phyloP scores from a whole-genome alignment of 2,888 invertebrate species.

The Lissonota sp. region DNA sequence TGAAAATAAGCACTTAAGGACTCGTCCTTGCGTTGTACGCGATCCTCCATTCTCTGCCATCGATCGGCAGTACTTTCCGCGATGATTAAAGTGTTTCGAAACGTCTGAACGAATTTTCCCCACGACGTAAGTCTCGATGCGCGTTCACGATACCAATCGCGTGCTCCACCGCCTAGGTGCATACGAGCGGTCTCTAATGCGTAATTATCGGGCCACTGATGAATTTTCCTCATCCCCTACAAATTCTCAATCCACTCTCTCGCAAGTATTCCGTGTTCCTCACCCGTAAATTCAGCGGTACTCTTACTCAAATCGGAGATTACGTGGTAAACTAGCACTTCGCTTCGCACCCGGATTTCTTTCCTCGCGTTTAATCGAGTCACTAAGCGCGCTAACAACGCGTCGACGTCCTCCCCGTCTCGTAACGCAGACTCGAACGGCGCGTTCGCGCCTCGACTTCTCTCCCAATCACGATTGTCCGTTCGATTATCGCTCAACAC shows the following conservation, averaged over 20 bases:
- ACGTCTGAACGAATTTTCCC: constrained; percentile 2
- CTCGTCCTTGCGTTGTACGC: neutral
- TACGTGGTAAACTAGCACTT: constrained; percentile 18
- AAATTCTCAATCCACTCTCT: constrained; percentile 43
- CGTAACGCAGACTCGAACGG: too few species aligned
- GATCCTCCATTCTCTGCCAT: constrained; percentile 22
- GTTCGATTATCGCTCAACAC: too few species aligned
- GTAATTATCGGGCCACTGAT: constrained; percentile 37
- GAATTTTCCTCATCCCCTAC: constrained; percentile 24
- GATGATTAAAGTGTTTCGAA: constrained; percentile 22
- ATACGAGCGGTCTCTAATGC: constrained; percentile 37
- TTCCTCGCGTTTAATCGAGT: too few species aligned
- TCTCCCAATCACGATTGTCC: too few species aligned
- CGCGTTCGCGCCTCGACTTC: too few species aligned
- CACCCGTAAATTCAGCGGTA: constrained; percentile 27
- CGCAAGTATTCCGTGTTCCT: neutral
- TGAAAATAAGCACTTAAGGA: constrained; percentile 5
- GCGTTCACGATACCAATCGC: constrained; percentile 30
- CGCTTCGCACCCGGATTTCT: neutral
- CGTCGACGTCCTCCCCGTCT: too few species aligned
- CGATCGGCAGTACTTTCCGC: constrained; percentile 1
- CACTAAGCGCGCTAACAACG: too few species aligned
- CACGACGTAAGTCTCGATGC: neutral
- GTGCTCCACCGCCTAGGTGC: constrained; percentile 35
- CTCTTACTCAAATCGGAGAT: constrained; percentile 43